A percentile compares a stretch with the other conserved stretches of the same genome.
These are phyloP conservation scores for Metopia argyrocephala DNA, from an alignment of 2,888 invertebrate genomes.

Conservation along the genomic window DNA sequence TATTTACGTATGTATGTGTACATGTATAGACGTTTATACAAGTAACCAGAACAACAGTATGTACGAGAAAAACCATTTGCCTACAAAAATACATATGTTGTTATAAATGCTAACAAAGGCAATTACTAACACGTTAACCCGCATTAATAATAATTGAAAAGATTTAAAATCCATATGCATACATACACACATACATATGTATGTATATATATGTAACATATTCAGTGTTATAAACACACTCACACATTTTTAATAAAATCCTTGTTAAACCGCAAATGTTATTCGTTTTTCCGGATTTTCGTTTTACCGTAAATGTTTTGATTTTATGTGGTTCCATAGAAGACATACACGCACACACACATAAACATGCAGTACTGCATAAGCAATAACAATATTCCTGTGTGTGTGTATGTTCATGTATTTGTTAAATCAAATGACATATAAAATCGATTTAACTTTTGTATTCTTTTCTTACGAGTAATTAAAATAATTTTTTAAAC, in stretches of 20 bases:
- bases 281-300: background rate
- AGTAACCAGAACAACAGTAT: too few species aligned
- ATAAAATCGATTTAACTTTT: background rate
- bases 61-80: background rate
- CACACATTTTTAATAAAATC: background rate
- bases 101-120: conserved; percentile 54
- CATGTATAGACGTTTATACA: too few species aligned
- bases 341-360: too few species aligned
- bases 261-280: background rate
- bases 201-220: background rate
- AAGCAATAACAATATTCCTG: too few species aligned
- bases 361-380: too few species aligned
- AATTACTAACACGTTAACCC: conserved; percentile 52
- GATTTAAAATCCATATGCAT: background rate
- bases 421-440: too few species aligned
- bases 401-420: too few species aligned
- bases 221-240: too few species aligned
- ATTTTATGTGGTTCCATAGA: background rate
- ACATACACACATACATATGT: background rate
- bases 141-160: conserved; percentile 27
- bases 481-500: too few species aligned
- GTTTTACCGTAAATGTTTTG: background rate
- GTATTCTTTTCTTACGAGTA: too few species aligned
- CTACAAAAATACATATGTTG: conserved; percentile 44
- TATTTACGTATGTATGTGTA: too few species aligned